These are phyloP conservation scores for Phaedon cochleariae DNA, from an alignment of 2,888 invertebrate species.

Conservation along the genomic window DNA sequence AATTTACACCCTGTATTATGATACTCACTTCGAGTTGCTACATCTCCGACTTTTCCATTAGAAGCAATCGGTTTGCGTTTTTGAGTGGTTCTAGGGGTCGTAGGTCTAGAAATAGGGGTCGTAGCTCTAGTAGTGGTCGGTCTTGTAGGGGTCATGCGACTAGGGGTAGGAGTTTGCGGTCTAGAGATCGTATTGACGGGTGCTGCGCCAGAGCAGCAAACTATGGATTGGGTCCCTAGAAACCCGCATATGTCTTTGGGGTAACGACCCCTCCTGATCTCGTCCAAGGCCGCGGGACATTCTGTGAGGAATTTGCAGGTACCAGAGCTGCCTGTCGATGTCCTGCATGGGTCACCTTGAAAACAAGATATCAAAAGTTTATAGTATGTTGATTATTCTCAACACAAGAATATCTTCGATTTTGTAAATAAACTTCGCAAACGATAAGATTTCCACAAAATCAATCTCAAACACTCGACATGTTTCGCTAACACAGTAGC, in stretches of 20 bases:
- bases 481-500: no score
- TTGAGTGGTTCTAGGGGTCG: neutral
- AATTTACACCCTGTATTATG: no score
- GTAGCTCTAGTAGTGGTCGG: slow-evolving; percentile 8
- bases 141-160: slow-evolving; percentile 6
- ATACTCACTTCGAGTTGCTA: slow-evolving; percentile 43
- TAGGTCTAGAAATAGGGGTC: neutral
- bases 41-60: slow-evolving; percentile 30
- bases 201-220: slow-evolving; percentile 47
- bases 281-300: slow-evolving; percentile 45
- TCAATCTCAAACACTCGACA: no score
- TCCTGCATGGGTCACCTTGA: slow-evolving; percentile 34
- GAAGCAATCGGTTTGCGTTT: neutral
- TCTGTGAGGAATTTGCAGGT: slow-evolving; percentile 44
- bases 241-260: slow-evolving; percentile 51
- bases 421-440: no score
- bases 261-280: slow-evolving; percentile 38
- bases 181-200: slow-evolving; percentile 1
- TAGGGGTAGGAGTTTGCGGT: slow-evolving; percentile 9
- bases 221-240: slow-evolving; percentile 46
- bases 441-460: no score
- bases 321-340: slow-evolving; percentile 29
- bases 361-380: neutral
- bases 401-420: no score
- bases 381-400: no score